Percentiles rank a stretch among this genome's conserved stretches.
These are phyloP conservation scores for Macrochelys suwanniensis DNA, from an alignment of 2,797 vertebrate species.

Conservation along the genomic window DNA sequence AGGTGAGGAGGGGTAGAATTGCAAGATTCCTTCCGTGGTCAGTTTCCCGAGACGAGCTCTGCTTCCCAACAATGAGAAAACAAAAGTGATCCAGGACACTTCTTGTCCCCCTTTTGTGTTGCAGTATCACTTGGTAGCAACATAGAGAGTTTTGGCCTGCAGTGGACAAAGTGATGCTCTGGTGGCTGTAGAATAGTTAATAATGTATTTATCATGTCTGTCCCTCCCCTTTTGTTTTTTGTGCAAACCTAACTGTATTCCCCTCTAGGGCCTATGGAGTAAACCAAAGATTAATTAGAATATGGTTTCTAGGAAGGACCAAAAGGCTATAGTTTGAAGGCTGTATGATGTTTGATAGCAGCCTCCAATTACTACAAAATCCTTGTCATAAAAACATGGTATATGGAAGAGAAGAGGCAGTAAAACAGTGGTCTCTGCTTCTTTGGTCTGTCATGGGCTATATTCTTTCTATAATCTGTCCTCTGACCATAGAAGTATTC, in stretches of 20 bases:
- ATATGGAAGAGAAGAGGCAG: neutral
- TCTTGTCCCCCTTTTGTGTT: neutral
- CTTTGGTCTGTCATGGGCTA: neutral
- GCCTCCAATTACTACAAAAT: neutral
- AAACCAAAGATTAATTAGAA: neutral
- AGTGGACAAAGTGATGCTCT: neutral
- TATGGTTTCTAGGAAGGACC: neutral
- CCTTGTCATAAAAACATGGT: neutral
- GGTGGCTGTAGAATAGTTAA: neutral
- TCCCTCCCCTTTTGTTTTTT: neutral
- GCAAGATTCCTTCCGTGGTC: neutral
- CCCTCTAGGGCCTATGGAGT: neutral
- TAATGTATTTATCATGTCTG: neutral
- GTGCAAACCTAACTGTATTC: neutral
- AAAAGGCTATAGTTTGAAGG: neutral
- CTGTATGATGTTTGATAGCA: neutral
- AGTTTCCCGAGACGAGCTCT: neutral
- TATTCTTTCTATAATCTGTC: neutral
- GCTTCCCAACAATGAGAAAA: neutral
- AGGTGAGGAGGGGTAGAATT: conserved; percentile 52
- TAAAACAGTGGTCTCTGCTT: neutral
- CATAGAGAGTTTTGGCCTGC: neutral
- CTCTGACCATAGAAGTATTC: neutral
- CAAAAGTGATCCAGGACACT: neutral
- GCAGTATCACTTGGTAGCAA: neutral